phyloP scores from a whole-genome alignment of 2,113 vertebrate species.

The Malurus alboscapulatus region DNA sequence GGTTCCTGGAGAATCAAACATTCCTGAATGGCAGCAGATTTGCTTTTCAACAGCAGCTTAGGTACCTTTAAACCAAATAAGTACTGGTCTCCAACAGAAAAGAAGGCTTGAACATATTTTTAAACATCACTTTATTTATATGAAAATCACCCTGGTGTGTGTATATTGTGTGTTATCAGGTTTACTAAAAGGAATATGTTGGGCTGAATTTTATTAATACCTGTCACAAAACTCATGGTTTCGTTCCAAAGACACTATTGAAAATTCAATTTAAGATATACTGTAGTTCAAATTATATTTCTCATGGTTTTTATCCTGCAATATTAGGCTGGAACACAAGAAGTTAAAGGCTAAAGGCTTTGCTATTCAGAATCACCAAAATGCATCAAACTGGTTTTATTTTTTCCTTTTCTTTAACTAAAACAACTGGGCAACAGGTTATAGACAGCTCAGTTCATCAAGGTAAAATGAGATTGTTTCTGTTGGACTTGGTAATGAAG shows the following conservation, averaged over 20 bases:
- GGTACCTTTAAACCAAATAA: background rate
- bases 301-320: background rate
- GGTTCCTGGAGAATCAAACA: background rate
- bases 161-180: background rate
- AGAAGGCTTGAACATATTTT: background rate
- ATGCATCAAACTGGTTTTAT: background rate
- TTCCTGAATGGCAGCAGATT: background rate
- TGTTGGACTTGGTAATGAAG: background rate
- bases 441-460: background rate
- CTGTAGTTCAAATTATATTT: background rate
- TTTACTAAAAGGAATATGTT: background rate
- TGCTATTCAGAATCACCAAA: background rate
- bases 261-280: background rate
- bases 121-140: background rate
- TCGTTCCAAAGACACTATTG: background rate
- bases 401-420: background rate
- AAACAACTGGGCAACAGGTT: background rate
- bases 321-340: background rate
- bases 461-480: background rate
- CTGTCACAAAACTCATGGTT: background rate
- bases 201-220: background rate
- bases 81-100: background rate
- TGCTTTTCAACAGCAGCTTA: background rate
- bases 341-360: background rate
- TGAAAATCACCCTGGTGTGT: background rate